phyloP scores from a whole-genome alignment of 2,888 invertebrate genomes.

The Antheraea assamensis region DNA sequence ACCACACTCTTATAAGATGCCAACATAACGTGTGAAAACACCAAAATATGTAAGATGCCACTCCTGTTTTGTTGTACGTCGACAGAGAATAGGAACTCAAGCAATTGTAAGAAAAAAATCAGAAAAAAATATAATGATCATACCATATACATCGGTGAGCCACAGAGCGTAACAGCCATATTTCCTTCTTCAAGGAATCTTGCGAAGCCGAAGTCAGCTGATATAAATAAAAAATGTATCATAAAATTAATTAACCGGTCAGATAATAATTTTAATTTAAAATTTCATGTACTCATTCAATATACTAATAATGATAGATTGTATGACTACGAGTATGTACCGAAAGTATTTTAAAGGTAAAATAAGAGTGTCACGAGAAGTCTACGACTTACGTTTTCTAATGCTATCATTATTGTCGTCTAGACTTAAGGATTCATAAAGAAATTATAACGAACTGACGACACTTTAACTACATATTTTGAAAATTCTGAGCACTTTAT shows the following conservation, averaged over 20 bases:
- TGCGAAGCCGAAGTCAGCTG: conserved; percentile 99
- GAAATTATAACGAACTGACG: neutral
- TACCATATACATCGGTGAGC: conserved; percentile 99
- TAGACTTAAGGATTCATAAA: neutral
- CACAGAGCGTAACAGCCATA: conserved; percentile 99
- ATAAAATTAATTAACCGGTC: conserved; percentile 16
- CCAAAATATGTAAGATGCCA: neutral
- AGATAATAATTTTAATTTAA: neutral
- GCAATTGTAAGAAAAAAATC: neutral
- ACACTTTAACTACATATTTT: no score
- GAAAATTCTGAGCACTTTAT: no score
- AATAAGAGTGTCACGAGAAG: neutral
- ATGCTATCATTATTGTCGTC: no score
- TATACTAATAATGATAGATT: neutral
- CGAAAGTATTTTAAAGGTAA: neutral
- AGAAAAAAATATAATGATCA: conserved; percentile 3
- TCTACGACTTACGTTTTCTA: neutral
- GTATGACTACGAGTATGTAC: neutral
- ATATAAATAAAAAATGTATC: conserved; percentile 40
- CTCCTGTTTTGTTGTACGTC: neutral
- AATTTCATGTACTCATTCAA: neutral
- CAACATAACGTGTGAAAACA: no score
- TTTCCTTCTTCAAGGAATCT: conserved; percentile 99
- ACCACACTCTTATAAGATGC: no score
- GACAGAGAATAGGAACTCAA: neutral